Conservation (phyloP, 2,888 invertebrate genomes). For the Chouioia cunea region DNA sequence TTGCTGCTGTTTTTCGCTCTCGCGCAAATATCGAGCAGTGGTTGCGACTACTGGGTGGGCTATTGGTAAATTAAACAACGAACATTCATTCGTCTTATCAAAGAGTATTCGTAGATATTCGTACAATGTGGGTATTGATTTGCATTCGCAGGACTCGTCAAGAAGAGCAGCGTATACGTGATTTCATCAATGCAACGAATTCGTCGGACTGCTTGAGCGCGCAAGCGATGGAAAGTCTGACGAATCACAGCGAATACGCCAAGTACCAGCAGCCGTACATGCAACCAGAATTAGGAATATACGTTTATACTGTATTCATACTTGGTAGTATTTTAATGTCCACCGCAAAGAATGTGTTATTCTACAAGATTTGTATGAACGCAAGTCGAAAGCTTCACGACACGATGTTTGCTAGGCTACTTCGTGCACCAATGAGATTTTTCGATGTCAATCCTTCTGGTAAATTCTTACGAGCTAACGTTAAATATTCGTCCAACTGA, state of each 20-base stretch:
- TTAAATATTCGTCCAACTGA: not conserved
- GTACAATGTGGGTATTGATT: not conserved
- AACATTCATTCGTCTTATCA: no score
- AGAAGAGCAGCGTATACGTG: constrained; percentile 60
- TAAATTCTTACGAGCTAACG: constrained; percentile 16
- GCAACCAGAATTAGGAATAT: constrained; percentile 47
- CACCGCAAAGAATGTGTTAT: constrained; percentile 77
- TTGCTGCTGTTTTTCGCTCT: constrained; percentile 73
- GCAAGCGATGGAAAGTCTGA: not conserved
- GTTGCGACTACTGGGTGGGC: constrained; percentile 83
- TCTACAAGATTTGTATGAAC: constrained; percentile 81
- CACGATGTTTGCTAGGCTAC: constrained; percentile 81
- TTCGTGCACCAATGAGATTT: constrained; percentile 83
- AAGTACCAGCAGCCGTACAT: constrained; percentile 12
- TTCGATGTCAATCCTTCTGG: constrained; percentile 75
- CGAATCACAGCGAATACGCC: not conserved
- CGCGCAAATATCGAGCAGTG: constrained; percentile 79
- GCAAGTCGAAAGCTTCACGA: constrained; percentile 83
- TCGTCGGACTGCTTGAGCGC: constrained; percentile 1
- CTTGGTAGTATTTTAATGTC: constrained; percentile 74
- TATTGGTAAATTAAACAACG: constrained; percentile 74
- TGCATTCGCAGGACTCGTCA: constrained; percentile 66
- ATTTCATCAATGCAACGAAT: constrained; percentile 18
- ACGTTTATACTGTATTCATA: constrained; percentile 74
- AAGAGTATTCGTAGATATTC: not conserved